Base-by-base conservation (phyloP, 1,140 invertebrate genomes). In the Eriocheir sinensis region DNA sequence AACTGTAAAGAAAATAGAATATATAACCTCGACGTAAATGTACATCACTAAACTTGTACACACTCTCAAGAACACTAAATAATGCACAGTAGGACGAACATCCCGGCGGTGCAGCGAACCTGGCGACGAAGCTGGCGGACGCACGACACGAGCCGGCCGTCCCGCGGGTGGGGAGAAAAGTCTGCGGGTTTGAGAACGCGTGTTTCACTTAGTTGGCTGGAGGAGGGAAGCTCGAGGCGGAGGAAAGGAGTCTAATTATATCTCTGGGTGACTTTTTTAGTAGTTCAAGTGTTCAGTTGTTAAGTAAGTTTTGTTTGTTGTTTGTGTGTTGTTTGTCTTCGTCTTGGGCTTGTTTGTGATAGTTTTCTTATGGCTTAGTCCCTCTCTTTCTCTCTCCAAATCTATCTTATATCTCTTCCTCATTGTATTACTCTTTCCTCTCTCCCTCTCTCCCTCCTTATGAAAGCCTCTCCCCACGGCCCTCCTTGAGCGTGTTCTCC, bases 71-170 rank as follows among this genome's bases (percentile, higher is more conserved):
- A n/a, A n/a, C 27, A 72, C 27, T 21, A 21, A 72, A 72, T n/a
- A 72, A 72, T 72, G 1, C 60, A 21, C 21, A 21, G 60, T 72
- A 72, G 21, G 60, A 72, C n/a, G n/a, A n/a, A n/a, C n/a, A n/a
- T 72, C n/a, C 60, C 60, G 27, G 6, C 60, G 27, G 6, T n/a
- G 12, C 12, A 21, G 60, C 60, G 60, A 4, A n/a, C 60, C n/a
- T n/a, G 60, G 27, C 3, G 21, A 72, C 60, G 6, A 12, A 72
- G 27, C 60, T 72, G 60, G 21, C 60, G n/a, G 60, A 72, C 60
- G 60, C 60, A n/a, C 60, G 60, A 72, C 60, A 72, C 60, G n/a
- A 72, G 60, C 27, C n/a, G 60, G 60, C 60, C n/a, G 60, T n/a
- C n/a, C 60, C 60, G 60, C 12, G 60, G 60, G 17, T 27, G 60